Evolutionary conservation across 1,140 invertebrate species (phyloP), one percentile per base, ranked within the genome.

Genomic region (Melitaea cinxia): DNA sequence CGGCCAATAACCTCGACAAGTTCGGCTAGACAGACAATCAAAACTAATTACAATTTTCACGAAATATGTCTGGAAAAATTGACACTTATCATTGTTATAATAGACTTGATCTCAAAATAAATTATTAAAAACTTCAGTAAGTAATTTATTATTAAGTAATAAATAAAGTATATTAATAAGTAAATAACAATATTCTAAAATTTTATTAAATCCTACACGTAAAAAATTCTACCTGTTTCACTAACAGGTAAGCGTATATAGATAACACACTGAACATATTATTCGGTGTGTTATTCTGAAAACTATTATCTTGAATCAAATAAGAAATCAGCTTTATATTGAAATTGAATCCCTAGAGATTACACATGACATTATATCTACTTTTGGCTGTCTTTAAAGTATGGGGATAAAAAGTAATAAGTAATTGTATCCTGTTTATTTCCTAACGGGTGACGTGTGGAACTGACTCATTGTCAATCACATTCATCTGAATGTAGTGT

Each of bases 401-500:
- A 57, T 45, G 21, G 15, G 37, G n/a, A 57, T 57, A 63, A 47
- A 30, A 35, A 55, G 17, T 45, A 58, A 23, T 28, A 55, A 33
- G 19, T 55, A 33, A 55, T 53, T 47, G 49, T 57, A 64, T 58
- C 57, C 30, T 66, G 61, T 64, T 60, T 63, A 62, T 60, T 70
- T 60, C 63, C 63, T 39, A 60, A 69, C 65, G 47, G 45, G 60
- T 61, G 58, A 57, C 55, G 60, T 61, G 65, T 69, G 64, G 61
- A 58, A 64, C 55, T 76, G 73, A 73, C 26, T 73, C 73, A 76
- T 63, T 67, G 62, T 68, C 68, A 66, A 75, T 69, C 69, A 75
- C 53, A 73, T 68, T 66, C 61, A 54, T 57, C 52, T 67, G 69
- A 72, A 75, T 70, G 68, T 70, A 53, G 33, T 53, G 52, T 26